Conservation (phyloP, 2,888 invertebrate genomes). For the Arrhopalites spinosus region DNA sequence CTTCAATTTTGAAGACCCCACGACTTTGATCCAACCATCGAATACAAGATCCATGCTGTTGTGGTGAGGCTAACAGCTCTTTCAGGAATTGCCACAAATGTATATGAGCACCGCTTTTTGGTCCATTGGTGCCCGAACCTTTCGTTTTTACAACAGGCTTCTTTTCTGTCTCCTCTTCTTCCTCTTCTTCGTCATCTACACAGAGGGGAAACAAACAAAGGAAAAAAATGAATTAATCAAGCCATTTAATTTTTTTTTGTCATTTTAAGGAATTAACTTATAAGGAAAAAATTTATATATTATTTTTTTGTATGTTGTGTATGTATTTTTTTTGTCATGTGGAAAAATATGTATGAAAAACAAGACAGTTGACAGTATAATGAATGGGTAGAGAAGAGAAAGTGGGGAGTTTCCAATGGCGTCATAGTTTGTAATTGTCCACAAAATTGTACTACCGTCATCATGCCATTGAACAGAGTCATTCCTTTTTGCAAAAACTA, state of each 20-base stretch:
- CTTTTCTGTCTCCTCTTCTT: constrained; percentile 56
- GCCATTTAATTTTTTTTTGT: too few species aligned
- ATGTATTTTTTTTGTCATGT: too few species aligned
- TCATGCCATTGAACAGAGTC: neutral
- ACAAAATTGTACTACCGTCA: neutral
- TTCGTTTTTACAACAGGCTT: constrained; percentile 68
- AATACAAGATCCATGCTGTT: constrained; percentile 89
- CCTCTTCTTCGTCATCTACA: constrained; percentile 61
- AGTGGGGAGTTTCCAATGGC: constrained; percentile 16
- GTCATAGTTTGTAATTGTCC: neutral
- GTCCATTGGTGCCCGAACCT: constrained; percentile 87
- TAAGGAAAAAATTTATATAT: too few species aligned
- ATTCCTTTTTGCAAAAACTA: neutral
- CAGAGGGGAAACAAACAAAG: neutral
- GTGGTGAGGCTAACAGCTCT: constrained; percentile 87
- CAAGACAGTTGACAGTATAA: too few species aligned
- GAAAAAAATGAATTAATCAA: too few species aligned
- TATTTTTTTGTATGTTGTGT: too few species aligned
- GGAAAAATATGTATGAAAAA: too few species aligned
- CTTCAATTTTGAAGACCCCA: constrained; percentile 98
- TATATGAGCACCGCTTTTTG: constrained; percentile 77
- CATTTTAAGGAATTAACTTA: too few species aligned
- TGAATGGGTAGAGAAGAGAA: neutral
- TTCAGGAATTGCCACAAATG: constrained; percentile 99
- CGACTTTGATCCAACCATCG: constrained; percentile 93